phyloP scores from a whole-genome alignment of 2,113 vertebrate species.

The Merops nubicus region DNA sequence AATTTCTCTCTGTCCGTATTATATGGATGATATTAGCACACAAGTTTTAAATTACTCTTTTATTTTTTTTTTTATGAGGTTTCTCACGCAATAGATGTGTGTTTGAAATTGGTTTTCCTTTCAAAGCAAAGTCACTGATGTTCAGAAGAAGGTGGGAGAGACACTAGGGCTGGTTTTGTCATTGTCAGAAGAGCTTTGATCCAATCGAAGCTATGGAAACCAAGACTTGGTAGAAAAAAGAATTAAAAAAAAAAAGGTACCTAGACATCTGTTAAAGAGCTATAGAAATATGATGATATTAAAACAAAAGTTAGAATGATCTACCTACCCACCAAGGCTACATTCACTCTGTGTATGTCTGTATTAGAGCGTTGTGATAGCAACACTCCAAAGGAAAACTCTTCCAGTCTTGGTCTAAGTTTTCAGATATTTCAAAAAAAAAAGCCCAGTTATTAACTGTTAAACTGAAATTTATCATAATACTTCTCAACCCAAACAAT shows the following conservation, averaged over 20 bases:
- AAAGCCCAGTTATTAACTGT: background rate
- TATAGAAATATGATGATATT: conserved; percentile 44
- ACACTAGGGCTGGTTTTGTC: conserved; percentile 29
- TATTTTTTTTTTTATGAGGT: background rate
- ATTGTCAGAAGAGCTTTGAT: conserved; percentile 53
- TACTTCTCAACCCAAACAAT: background rate
- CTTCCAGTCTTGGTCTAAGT: background rate
- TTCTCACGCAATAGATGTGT: background rate
- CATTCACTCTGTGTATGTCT: background rate
- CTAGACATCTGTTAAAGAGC: conserved; percentile 53
- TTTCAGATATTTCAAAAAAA: background rate
- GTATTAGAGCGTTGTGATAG: conserved; percentile 28
- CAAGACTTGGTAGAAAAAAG: background rate
- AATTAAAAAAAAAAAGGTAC: background rate
- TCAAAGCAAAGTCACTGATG: conserved; percentile 1
- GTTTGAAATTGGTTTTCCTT: conserved; percentile 29
- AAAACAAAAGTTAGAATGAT: conserved; percentile 34
- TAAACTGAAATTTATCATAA: conserved; percentile 11
- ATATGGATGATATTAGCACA: background rate
- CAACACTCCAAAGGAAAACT: conserved; percentile 13
- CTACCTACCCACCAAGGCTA: background rate
- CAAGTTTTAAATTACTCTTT: background rate
- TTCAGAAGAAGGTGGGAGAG: conserved; percentile 30
- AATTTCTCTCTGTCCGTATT: background rate
- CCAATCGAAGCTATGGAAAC: conserved; percentile 50